These are phyloP conservation scores for Palloptera scutellata DNA, from an alignment of 2,888 invertebrate species.

Conservation along the genomic window DNA sequence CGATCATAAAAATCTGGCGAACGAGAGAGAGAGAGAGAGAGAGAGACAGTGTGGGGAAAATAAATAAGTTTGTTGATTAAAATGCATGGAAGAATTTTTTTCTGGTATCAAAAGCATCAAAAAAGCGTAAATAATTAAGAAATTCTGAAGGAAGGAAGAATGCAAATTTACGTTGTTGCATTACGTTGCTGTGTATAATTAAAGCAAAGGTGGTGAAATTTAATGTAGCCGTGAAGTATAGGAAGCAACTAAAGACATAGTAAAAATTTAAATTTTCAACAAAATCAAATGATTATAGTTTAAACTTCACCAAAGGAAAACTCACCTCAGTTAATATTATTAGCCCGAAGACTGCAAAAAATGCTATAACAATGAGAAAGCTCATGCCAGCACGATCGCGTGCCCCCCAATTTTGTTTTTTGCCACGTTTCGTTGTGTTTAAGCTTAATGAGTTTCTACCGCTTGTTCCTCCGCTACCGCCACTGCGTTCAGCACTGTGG, in stretches of 20 bases:
- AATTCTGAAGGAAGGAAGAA: too few species aligned
- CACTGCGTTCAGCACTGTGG: conserved; percentile 32
- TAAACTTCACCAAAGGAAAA: neutral
- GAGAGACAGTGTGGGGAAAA: too few species aligned
- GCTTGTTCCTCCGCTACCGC: conserved; percentile 20
- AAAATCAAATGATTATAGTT: too few species aligned
- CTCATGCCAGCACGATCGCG: conserved; percentile 87
- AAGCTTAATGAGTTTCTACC: conserved; percentile 26
- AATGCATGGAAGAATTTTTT: conserved; percentile 31
- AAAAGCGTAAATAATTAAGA: too few species aligned
- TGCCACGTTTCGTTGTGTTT: conserved; percentile 55
- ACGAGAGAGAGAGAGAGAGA: conserved; percentile 8
- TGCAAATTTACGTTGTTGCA: too few species aligned
- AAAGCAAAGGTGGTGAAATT: too few species aligned
- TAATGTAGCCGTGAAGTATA: too few species aligned
- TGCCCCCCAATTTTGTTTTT: conserved; percentile 60
- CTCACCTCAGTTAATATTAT: conserved; percentile 86
- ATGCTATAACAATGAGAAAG: conserved; percentile 89
- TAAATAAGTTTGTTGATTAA: conserved; percentile 20
- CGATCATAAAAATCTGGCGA: conserved; percentile 63
- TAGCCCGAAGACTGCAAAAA: conserved; percentile 87
- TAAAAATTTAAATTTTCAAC: too few species aligned
- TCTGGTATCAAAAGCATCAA: conserved; percentile 4
- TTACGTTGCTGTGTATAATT: too few species aligned
- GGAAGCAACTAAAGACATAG: too few species aligned